Conservation (phyloP, 2,797 vertebrate species). For the Sarcoramphus papa region DNA sequence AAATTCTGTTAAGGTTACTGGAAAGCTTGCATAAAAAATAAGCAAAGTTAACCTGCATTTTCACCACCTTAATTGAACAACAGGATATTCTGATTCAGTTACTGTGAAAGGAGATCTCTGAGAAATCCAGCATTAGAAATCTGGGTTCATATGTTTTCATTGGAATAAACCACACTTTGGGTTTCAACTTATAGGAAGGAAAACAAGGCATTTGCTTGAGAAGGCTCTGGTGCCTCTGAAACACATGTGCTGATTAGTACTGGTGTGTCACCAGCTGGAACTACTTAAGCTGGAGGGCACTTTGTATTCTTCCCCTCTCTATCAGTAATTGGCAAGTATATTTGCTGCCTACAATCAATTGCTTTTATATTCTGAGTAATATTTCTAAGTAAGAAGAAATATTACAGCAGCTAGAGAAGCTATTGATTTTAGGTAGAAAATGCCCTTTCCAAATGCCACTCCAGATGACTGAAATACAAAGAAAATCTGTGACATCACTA, state of each 20-base stretch:
- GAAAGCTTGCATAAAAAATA: not conserved
- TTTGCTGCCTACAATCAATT: conserved; percentile 69
- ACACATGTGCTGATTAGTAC: not conserved
- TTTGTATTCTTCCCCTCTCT: conserved; percentile 45
- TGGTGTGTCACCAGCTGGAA: conserved; percentile 54
- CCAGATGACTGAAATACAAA: conserved; percentile 14
- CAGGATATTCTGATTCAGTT: not conserved
- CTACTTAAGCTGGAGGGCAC: conserved; percentile 37
- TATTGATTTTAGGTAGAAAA: conserved; percentile 50
- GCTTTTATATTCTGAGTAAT: conserved; percentile 55
- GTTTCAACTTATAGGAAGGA: conserved; percentile 35
- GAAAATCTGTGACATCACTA: conserved; percentile 1
- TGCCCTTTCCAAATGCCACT: conserved; percentile 32
- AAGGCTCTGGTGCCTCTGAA: conserved; percentile 44
- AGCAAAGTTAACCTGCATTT: not conserved
- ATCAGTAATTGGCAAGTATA: conserved; percentile 56
- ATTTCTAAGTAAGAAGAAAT: conserved; percentile 62
- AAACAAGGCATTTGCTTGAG: conserved; percentile 38
- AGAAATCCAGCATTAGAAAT: not conserved
- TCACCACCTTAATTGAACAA: not conserved
- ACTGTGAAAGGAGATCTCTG: not conserved
- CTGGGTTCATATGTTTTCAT: not conserved
- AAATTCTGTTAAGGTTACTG: not conserved
- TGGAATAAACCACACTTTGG: not conserved
- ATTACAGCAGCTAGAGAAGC: conserved; percentile 39